Evolutionary conservation across 2,113 vertebrate genomes (phyloP).

Genomic region (Charina bottae): DNA sequence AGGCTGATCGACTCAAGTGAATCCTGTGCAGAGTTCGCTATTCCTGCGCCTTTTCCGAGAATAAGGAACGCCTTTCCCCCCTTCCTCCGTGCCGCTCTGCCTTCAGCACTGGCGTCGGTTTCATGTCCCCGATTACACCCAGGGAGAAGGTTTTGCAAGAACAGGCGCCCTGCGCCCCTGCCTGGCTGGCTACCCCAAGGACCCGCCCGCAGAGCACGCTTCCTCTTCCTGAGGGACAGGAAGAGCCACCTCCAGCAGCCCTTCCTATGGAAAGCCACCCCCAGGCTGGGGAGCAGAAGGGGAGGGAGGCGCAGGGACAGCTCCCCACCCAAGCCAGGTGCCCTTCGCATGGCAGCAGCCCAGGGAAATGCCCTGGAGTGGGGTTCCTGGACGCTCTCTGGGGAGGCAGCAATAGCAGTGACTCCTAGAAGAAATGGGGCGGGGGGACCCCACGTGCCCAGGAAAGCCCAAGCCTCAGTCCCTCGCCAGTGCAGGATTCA

Average conservation of each 20-base stretch:
- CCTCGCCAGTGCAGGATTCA: not conserved
- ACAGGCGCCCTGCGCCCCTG: not conserved
- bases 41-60: not conserved
- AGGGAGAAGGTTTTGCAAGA: not conserved
- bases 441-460: too few relatives aligned
- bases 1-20: too few relatives aligned
- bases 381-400: not conserved
- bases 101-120: too few relatives aligned
- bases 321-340: too few relatives aligned
- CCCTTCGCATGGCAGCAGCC: not conserved
- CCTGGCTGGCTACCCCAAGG: not conserved
- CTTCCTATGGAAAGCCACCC: too few relatives aligned
- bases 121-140: not conserved
- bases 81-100: not conserved
- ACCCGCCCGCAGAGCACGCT: not conserved
- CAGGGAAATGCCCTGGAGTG: too few relatives aligned
- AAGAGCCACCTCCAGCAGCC: too few relatives aligned
- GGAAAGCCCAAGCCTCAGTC: not conserved
- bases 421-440: not conserved
- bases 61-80: not conserved
- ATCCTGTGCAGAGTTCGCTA: too few relatives aligned
- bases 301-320: not conserved
- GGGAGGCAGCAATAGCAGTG: not conserved
- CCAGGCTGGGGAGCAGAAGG: not conserved
- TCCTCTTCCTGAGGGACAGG: not conserved